Percentiles rank a stretch among this genome's conserved stretches.
These are phyloP conservation scores for Halichoeres trimaculatus DNA, from an alignment of 2,113 vertebrate species.

Conservation along the genomic window DNA sequence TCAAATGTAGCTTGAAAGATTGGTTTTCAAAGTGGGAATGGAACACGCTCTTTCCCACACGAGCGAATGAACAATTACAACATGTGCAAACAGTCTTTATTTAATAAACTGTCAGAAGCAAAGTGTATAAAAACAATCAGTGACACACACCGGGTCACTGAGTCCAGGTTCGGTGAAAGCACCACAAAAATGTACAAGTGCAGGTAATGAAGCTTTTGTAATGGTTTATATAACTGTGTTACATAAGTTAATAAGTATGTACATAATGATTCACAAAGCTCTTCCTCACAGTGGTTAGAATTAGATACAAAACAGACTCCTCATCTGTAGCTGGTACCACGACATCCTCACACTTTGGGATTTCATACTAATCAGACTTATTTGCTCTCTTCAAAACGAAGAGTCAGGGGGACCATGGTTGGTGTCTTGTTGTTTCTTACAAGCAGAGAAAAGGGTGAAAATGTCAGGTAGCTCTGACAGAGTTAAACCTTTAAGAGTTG, in stretches of 20 bases:
- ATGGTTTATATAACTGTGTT: constrained; percentile 49
- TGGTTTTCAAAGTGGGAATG: neutral
- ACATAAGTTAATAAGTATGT: constrained; percentile 70
- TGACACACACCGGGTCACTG: constrained; percentile 46
- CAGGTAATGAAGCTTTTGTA: constrained; percentile 48
- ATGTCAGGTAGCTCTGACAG: neutral
- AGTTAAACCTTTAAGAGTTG: neutral
- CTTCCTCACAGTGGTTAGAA: constrained; percentile 31
- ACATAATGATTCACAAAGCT: constrained; percentile 49
- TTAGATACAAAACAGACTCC: neutral
- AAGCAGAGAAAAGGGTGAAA: neutral
- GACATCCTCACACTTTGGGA: constrained; percentile 24
- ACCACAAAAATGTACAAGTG: constrained; percentile 24
- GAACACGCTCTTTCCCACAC: neutral
- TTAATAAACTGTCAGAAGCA: constrained; percentile 56
- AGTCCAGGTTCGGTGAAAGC: constrained; percentile 25
- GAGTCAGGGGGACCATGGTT: neutral
- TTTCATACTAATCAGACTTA: constrained; percentile 18
- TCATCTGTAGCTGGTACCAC: constrained; percentile 11
- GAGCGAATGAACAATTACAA: neutral
- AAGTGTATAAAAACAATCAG: constrained; percentile 38
- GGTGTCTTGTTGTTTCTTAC: neutral
- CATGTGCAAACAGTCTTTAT: constrained; percentile 65
- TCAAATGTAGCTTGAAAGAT: neutral
- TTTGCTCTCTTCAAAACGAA: constrained; percentile 5